These are phyloP conservation scores for Gambusia affinis DNA, from an alignment of 2,113 vertebrate species.

Conservation along the genomic window DNA sequence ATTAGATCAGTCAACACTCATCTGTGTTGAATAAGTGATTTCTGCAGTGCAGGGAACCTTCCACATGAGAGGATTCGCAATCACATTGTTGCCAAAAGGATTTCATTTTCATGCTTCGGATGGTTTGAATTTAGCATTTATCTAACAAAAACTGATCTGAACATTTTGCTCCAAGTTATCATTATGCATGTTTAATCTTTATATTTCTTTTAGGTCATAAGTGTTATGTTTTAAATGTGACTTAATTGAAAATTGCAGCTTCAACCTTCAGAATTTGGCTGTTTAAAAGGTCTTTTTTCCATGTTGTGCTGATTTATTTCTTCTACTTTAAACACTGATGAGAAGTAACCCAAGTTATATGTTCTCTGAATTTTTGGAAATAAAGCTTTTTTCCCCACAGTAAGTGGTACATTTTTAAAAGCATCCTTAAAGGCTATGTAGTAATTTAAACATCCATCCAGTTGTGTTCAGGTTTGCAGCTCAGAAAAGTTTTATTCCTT, in stretches of 20 bases:
- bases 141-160: slow-evolving; percentile 45
- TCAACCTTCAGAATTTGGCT: slow-evolving; percentile 4
- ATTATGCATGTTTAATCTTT: slow-evolving; percentile 22
- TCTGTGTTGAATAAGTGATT: slow-evolving; percentile 64
- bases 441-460: neutral
- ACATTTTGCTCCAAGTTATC: slow-evolving; percentile 42
- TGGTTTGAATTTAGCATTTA: slow-evolving; percentile 54
- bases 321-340: neutral
- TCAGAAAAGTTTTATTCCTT: neutral
- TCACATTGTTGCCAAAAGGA: slow-evolving; percentile 51
- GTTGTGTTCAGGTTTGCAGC: neutral
- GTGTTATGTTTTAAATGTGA: slow-evolving; percentile 25
- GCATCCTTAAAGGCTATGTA: neutral
- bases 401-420: neutral
- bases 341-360: neutral
- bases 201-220: slow-evolving; percentile 17
- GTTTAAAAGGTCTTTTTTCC: neutral
- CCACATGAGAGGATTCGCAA: slow-evolving; percentile 55
- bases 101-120: slow-evolving; percentile 65
- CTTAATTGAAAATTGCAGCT: slow-evolving; percentile 20
- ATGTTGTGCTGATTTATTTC: neutral
- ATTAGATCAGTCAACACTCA: slow-evolving; percentile 71
- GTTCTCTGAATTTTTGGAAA: neutral
- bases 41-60: slow-evolving; percentile 44
- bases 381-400: neutral